Evolutionary conservation across 2,113 vertebrate genomes (phyloP).

Genomic region (Sturnus vulgaris): DNA sequence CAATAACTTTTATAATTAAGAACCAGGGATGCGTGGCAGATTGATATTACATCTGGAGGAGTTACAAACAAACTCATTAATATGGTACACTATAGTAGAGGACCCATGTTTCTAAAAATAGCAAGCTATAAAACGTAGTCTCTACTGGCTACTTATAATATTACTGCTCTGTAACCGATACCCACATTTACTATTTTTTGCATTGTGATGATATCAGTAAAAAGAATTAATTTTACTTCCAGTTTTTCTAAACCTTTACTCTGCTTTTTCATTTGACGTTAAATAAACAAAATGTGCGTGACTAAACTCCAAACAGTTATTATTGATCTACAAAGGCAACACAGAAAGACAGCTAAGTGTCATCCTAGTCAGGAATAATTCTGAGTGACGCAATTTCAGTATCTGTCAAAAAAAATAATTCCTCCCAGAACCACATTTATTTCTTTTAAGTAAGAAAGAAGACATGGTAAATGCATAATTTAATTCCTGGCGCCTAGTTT

Average conservation of each 20-base stretch:
- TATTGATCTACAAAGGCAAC: not conserved
- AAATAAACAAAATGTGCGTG: not conserved
- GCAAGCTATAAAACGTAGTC: not conserved
- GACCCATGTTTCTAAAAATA: not conserved
- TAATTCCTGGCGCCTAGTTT: not conserved
- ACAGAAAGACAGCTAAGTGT: not conserved
- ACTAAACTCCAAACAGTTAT: not conserved
- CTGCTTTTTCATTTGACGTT: not conserved
- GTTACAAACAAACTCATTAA: not conserved
- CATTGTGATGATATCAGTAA: not conserved
- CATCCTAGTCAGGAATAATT: not conserved
- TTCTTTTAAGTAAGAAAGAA: not conserved
- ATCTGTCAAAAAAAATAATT: not conserved
- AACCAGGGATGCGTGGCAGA: not conserved
- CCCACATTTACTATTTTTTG: not conserved
- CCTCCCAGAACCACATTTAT: not conserved
- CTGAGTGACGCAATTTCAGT: not conserved
- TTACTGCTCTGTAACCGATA: not conserved
- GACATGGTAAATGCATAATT: not conserved
- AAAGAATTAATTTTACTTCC: not conserved
- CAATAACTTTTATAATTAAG: not conserved
- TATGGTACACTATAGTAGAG: not conserved
- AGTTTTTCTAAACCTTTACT: conserved; percentile 5
- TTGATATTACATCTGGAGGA: not conserved
- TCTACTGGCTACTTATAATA: not conserved